Evolutionary conservation across 2,888 invertebrate genomes (phyloP).

Genomic region (Pandemis cinnamomeana): DNA sequence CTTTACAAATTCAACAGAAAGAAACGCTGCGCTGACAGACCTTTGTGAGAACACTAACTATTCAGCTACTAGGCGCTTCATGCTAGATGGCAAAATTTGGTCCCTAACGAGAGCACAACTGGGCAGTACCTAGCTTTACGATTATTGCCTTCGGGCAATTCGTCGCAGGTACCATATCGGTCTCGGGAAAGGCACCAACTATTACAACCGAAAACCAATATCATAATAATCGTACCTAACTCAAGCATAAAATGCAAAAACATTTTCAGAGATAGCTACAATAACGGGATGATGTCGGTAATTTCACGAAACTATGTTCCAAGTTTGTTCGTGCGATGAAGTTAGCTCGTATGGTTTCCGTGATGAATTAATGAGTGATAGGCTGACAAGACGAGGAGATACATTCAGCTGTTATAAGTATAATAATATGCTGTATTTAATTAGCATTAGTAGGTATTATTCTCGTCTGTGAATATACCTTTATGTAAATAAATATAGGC

Average conservation of each 20-base stretch:
- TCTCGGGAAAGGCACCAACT: no score
- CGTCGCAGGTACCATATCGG: no score
- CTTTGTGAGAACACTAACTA: conserved; percentile 32
- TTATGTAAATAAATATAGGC: neutral
- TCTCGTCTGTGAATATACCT: neutral
- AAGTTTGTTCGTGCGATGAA: conserved; percentile 25
- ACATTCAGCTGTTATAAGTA: conserved; percentile 22
- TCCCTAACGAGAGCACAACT: neutral
- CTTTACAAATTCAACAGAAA: conserved; percentile 49
- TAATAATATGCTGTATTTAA: neutral
- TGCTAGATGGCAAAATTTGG: conserved; percentile 20
- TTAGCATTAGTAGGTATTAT: neutral
- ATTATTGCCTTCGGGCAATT: no score
- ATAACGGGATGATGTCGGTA: conserved; percentile 21
- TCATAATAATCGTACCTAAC: neutral
- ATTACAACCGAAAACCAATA: no score
- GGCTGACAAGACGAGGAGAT: conserved; percentile 26
- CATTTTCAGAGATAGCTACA: conserved; percentile 25
- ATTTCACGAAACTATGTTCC: conserved; percentile 35
- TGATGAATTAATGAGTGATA: conserved; percentile 41
- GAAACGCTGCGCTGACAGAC: conserved; percentile 46
- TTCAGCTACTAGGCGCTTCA: conserved; percentile 13
- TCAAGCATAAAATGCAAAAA: conserved; percentile 4
- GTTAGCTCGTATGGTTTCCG: conserved; percentile 35
- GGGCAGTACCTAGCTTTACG: no score